Base-by-base conservation (phyloP, 1,140 invertebrate species). In the Lepidurus packardi region DNA sequence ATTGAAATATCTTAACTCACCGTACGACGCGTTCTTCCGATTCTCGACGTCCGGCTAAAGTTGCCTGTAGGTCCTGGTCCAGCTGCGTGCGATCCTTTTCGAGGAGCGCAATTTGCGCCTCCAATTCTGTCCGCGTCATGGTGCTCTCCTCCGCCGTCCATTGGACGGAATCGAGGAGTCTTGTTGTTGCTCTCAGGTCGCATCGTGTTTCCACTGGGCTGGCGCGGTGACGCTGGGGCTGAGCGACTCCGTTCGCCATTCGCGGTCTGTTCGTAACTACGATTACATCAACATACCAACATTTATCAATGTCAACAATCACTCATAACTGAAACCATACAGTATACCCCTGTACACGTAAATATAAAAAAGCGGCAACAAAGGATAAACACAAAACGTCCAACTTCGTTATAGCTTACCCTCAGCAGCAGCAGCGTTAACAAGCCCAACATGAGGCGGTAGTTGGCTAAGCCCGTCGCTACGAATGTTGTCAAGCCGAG, bases 11-110 rank as follows among this genome's bases (percentile, higher is more conserved):
- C 4, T 65, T n/a, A 34, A 34, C 34, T 34, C 34, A 65, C 53
- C 53, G 53, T 21, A 65, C 53, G 53, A 65, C 53, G 53, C 53
- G 53, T 21, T 65, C 53, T 65, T 65, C 53, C 53, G 53, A 65
- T 21, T 65, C 53, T 65, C 53, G 53, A 13, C 53, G 53, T 16
- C 53, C 53, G 53, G 53, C 53, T 16, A 65, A 65, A 13, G 53
- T 65, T 65, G 53, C 53, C 13, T 65, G 53, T 21, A 65, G 53
- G 13, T 65, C 53, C 53, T 65, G 53, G 53, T 65, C 53, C 53
- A 65, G 53, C 21, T 65, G 53, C 16, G 53, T n/a, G 21, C 53
- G 53, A 13, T 65, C 53, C 53, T 65, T 65, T 65, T 65, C 53
- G 53, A 65, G 53, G 13, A 65, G 53, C 53, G 53, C 53, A 65